These are phyloP conservation scores for Bemisia tabaci DNA, from an alignment of 1,140 invertebrate species.

Conservation along the genomic window DNA sequence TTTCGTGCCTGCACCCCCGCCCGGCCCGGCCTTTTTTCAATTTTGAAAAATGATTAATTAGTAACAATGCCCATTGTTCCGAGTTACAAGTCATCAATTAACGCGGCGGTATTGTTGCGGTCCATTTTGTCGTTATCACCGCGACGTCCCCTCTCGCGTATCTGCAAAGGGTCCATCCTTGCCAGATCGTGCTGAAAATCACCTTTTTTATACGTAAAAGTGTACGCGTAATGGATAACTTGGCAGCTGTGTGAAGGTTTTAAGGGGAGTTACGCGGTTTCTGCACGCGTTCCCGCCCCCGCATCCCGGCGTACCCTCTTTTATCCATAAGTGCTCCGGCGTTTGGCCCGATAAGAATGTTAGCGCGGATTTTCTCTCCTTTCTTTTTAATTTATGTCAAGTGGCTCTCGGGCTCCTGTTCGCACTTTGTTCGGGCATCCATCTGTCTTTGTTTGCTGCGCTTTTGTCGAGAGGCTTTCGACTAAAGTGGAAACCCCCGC, in stretches of 20 bases:
- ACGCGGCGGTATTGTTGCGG: not conserved
- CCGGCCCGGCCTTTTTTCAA: not conserved
- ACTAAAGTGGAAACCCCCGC: not conserved
- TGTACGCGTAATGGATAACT: too few relatives aligned
- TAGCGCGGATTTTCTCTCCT: too few relatives aligned
- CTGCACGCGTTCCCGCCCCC: too few relatives aligned
- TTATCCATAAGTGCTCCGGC: too few relatives aligned
- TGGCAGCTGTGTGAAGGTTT: too few relatives aligned
- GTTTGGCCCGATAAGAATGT: too few relatives aligned
- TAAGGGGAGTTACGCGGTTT: too few relatives aligned
- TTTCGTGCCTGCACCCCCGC: not conserved
- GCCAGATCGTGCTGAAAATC: too few relatives aligned
- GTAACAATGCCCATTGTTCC: not conserved
- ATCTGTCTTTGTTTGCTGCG: not conserved
- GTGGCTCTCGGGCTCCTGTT: not conserved
- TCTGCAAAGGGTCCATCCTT: too few relatives aligned
- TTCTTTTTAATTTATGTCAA: not conserved
- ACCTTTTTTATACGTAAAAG: too few relatives aligned
- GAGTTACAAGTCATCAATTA: not conserved
- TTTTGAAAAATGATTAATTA: constrained; percentile 1
- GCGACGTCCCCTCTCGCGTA: too few relatives aligned
- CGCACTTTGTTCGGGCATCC: not conserved
- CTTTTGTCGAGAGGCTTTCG: not conserved
- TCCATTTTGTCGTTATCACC: not conserved
- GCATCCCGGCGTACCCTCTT: too few relatives aligned